Conservation (phyloP, 2,113 vertebrate genomes). For the Panthera tigris region DNA sequence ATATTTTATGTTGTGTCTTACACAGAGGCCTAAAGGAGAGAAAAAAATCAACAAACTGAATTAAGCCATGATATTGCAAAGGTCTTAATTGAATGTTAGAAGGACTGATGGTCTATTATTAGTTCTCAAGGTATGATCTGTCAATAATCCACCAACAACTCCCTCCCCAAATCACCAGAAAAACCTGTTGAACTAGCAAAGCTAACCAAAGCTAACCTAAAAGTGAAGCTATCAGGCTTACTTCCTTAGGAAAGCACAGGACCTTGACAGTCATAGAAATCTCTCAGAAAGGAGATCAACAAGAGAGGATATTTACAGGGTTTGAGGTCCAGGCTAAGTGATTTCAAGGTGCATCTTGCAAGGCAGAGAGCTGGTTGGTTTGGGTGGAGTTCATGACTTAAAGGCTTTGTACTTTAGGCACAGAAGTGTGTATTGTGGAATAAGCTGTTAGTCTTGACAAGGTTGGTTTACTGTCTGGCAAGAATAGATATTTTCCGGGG, state of each 20-base stretch:
- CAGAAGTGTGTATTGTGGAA: background rate
- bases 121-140: background rate
- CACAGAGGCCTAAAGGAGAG: background rate
- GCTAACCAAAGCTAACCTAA: background rate
- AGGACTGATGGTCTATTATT: background rate
- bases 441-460: background rate
- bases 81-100: background rate
- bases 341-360: background rate
- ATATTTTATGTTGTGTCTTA: slow-evolving; percentile 2
- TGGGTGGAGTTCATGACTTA: background rate
- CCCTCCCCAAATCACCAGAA: background rate
- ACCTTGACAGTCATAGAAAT: too few relatives aligned
- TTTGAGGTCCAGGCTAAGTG: background rate
- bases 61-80: background rate
- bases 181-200: background rate
- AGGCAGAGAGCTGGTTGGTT: background rate
- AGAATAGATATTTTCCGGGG: background rate
- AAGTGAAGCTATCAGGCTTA: background rate
- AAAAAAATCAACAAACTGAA: background rate
- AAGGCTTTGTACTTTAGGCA: background rate
- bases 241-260: background rate
- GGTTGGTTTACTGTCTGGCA: background rate
- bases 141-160: background rate
- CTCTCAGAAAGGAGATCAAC: background rate
- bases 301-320: background rate